Evolutionary conservation across 2,113 vertebrate species (phyloP).

Genomic region (Microcebus ravelobensis): DNA sequence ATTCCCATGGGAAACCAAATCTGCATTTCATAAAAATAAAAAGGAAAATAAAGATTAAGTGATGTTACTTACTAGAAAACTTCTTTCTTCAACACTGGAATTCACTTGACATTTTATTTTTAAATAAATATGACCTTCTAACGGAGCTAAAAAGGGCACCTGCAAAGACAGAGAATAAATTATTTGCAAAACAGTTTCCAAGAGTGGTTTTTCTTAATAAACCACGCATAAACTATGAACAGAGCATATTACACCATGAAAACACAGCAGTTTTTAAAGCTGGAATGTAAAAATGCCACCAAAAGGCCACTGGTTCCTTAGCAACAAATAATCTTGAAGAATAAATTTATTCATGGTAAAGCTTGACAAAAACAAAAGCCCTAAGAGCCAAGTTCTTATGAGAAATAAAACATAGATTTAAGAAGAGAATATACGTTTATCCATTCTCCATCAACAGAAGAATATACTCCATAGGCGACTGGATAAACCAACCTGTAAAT

Average conservation of each 20-base stretch:
- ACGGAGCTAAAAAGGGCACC: slow-evolving; percentile 95
- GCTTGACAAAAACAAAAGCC: slow-evolving; percentile 34
- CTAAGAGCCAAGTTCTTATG: background rate
- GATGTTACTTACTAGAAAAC: slow-evolving; percentile 93
- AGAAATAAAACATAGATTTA: slow-evolving; percentile 17
- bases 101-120: slow-evolving; percentile 96
- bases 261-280: slow-evolving; percentile 54
- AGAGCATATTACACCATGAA: slow-evolving; percentile 26
- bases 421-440: background rate
- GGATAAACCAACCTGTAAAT: background rate
- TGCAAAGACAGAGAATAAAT: slow-evolving; percentile 73
- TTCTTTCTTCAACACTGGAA: slow-evolving; percentile 92
- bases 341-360: slow-evolving; percentile 44
- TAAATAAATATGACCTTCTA: slow-evolving; percentile 96
- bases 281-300: background rate
- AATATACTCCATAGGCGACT: background rate
- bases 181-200: slow-evolving; percentile 55
- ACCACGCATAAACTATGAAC: slow-evolving; percentile 25
- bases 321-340: slow-evolving; percentile 48
- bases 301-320: slow-evolving; percentile 33
- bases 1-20: background rate
- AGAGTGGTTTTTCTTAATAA: slow-evolving; percentile 29
- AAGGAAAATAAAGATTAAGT: background rate
- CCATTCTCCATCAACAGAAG: background rate
- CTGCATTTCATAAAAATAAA: background rate